Evolutionary conservation across 1,140 invertebrate species (phyloP).

Genomic region (Mercenaria mercenaria): DNA sequence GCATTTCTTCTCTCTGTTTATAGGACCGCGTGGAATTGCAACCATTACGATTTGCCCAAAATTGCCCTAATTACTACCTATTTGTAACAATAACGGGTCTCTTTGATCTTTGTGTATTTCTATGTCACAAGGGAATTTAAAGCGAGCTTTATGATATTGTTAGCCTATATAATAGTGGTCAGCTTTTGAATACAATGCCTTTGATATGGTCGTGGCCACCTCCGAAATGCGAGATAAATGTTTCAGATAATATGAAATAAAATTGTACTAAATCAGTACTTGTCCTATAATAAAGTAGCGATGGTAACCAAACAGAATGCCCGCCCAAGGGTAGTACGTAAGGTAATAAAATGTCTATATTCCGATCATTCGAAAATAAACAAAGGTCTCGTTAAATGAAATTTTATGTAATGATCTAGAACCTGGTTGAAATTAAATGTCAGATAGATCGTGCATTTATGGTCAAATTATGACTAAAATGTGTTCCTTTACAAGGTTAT

Average conservation of each 20-base stretch:
- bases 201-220: conserved; percentile 52
- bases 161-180: conserved; percentile 1
- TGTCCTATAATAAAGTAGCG: conserved; percentile 35
- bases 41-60: conserved; percentile 57
- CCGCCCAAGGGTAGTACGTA: conserved; percentile 30
- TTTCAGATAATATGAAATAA: conserved; percentile 66
- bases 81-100: conserved; percentile 53
- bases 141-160: conserved; percentile 44
- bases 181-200: background rate
- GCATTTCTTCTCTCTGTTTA: conserved; percentile 9
- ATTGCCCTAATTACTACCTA: conserved; percentile 65
- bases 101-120: conserved; percentile 58
- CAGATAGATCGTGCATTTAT: conserved; percentile 54
- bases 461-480: conserved; percentile 50
- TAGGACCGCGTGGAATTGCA: conserved; percentile 42
- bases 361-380: conserved; percentile 63
- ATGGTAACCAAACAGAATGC: background rate
- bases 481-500: conserved; percentile 55
- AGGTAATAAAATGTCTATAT: conserved; percentile 66
- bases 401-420: conserved; percentile 55
- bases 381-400: conserved; percentile 65
- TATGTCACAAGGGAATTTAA: conserved; percentile 18
- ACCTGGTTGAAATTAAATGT: conserved; percentile 60
- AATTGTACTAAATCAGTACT: conserved; percentile 68
- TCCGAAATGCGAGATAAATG: conserved; percentile 47